Percentiles rank a stretch among this genome's conserved stretches.
Conservation (phyloP, 2,888 invertebrate species). For the Tetragonula carbonaria region DNA sequence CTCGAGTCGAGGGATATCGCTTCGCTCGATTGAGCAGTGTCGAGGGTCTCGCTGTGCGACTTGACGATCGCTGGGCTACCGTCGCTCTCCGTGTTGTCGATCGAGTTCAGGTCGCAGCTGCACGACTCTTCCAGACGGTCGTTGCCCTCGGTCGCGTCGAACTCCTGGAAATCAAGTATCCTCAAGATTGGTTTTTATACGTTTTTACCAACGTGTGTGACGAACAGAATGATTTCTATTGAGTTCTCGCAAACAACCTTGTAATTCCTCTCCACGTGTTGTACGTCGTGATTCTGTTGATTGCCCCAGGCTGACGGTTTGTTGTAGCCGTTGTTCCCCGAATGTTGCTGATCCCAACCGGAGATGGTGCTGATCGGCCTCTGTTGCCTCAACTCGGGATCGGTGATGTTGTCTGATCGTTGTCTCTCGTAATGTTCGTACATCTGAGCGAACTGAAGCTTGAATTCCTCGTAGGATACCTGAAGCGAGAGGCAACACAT, state of each 20-base stretch:
- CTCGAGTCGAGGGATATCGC: conserved; percentile 85
- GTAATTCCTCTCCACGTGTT: conserved; percentile 79
- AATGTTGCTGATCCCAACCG: conserved; percentile 92
- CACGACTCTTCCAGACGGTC: conserved; percentile 82
- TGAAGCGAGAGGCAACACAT: conserved; percentile 80
- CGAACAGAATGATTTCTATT: too few species aligned
- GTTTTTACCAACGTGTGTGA: too few species aligned
- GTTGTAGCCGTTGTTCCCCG: conserved; percentile 81
- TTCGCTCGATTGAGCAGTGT: conserved; percentile 82
- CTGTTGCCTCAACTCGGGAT: conserved; percentile 96
- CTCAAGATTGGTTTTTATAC: neutral
- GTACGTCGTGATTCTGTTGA: conserved; percentile 79
- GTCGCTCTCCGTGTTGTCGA: conserved; percentile 83
- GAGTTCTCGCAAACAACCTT: conserved; percentile 69
- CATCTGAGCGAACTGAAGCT: conserved; percentile 98
- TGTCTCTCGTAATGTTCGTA: conserved; percentile 98
- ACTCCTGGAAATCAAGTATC: conserved; percentile 71
- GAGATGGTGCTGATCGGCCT: conserved; percentile 98
- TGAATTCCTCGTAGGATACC: conserved; percentile 99
- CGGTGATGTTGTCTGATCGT: conserved; percentile 96
- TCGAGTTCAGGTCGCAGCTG: conserved; percentile 84
- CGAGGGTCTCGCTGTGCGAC: conserved; percentile 80
- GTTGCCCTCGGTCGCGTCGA: conserved; percentile 77
- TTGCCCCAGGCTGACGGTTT: conserved; percentile 79
- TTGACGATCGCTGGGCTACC: conserved; percentile 85